Evolutionary conservation across 2,797 vertebrate species (phyloP).

Genomic region (Mastacembelus armatus): DNA sequence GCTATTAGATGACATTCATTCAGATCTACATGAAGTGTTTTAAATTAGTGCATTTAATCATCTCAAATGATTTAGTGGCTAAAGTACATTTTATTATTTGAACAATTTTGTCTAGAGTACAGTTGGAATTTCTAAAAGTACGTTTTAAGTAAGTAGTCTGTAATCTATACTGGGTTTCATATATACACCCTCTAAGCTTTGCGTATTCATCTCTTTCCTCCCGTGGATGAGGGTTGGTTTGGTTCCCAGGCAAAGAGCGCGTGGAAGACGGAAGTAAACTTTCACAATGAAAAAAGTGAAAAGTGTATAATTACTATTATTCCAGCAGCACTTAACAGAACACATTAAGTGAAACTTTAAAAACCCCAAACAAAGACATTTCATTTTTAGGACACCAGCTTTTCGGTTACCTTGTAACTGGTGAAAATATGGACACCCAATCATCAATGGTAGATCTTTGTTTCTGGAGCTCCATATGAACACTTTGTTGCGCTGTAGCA

Average conservation of each 20-base stretch:
- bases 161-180: constrained; percentile 32
- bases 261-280: constrained; percentile 36
- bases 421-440: neutral
- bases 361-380: neutral
- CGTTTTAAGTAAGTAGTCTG: constrained; percentile 34
- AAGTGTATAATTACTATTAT: no score
- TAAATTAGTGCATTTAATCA: neutral
- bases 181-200: constrained; percentile 29
- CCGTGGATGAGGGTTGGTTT: constrained; percentile 61
- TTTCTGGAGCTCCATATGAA: no score
- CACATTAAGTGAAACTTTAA: neutral
- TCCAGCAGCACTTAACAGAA: no score
- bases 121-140: constrained; percentile 9
- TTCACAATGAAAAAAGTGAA: no score
- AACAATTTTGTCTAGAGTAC: constrained; percentile 6
- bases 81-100: neutral
- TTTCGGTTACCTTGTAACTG: neutral
- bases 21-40: neutral
- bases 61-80: neutral
- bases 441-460: no score
- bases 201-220: constrained; percentile 54
- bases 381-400: neutral
- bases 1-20: neutral
- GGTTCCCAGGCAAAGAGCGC: constrained; percentile 70
- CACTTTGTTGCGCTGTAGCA: no score